Percentiles rank a stretch among this genome's conserved stretches.
Evolutionary conservation across 2,797 vertebrate species (phyloP).

Genomic region (Chanos chanos): DNA sequence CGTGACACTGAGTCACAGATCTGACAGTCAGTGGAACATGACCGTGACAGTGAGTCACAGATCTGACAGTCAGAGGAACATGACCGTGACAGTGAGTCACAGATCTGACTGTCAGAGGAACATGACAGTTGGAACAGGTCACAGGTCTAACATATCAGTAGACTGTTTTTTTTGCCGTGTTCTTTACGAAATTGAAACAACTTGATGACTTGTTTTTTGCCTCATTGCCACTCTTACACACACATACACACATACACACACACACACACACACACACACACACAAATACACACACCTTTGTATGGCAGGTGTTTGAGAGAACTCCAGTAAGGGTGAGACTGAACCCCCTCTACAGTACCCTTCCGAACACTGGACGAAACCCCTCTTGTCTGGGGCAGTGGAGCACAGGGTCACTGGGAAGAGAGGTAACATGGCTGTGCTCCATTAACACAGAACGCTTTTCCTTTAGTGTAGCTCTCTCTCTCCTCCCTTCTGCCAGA

Average conservation of each 20-base stretch:
- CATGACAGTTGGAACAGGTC: too few species aligned
- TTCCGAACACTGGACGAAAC: constrained; percentile 41
- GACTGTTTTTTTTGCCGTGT: background rate
- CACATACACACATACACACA: constrained; percentile 26
- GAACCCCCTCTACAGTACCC: constrained; percentile 46
- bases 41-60: too few species aligned
- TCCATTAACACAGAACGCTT: too few species aligned
- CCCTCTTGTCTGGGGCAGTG: constrained; percentile 39
- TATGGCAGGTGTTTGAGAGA: constrained; percentile 70
- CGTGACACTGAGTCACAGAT: too few species aligned
- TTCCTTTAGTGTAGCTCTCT: constrained; percentile 31
- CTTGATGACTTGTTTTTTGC: constrained; percentile 9
- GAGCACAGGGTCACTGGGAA: constrained; percentile 63
- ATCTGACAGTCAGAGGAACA: too few species aligned
- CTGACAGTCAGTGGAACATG: too few species aligned
- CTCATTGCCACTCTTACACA: constrained; percentile 32
- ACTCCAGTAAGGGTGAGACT: constrained; percentile 53
- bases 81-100: too few species aligned
- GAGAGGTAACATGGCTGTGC: constrained; percentile 89
- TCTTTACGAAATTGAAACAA: too few species aligned
- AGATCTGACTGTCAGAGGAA: too few species aligned
- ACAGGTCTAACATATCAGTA: too few species aligned
- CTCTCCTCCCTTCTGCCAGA: constrained; percentile 31
- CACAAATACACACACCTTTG: constrained; percentile 20
- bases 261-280: constrained; percentile 15